phyloP scores from a whole-genome alignment of 2,113 vertebrate species.

The Podilymbus podiceps region DNA sequence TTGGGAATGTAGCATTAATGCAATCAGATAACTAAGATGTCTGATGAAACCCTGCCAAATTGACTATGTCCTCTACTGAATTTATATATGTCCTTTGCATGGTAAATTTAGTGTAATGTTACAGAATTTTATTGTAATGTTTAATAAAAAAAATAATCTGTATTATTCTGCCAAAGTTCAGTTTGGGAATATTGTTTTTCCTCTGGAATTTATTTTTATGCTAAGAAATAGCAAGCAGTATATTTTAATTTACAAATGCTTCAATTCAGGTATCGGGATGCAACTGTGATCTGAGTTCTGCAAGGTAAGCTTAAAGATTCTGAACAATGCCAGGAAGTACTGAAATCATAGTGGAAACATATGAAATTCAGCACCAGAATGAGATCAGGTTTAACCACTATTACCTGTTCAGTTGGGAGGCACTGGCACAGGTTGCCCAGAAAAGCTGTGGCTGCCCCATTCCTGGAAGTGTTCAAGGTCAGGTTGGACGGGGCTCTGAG shows the following conservation, averaged over 20 bases:
- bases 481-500: too few species aligned
- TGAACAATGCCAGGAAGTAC: not conserved
- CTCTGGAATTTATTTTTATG: not conserved
- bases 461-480: too few species aligned
- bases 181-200: not conserved
- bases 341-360: not conserved
- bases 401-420: not conserved
- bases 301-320: not conserved
- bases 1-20: not conserved
- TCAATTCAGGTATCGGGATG: not conserved
- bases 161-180: not conserved
- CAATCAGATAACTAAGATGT: conserved; percentile 4
- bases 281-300: not conserved
- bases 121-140: not conserved
- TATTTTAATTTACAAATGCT: not conserved
- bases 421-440: too few species aligned
- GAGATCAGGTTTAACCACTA: not conserved
- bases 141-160: not conserved
- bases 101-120: not conserved
- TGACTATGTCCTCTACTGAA: not conserved
- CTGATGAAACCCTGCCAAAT: conserved; percentile 26
- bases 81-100: not conserved
- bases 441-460: too few species aligned
- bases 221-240: not conserved
- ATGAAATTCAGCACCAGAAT: not conserved